These are phyloP conservation scores for Coelogynopora nodosa DNA, from an alignment of 2,888 invertebrate genomes.

Conservation along the genomic window DNA sequence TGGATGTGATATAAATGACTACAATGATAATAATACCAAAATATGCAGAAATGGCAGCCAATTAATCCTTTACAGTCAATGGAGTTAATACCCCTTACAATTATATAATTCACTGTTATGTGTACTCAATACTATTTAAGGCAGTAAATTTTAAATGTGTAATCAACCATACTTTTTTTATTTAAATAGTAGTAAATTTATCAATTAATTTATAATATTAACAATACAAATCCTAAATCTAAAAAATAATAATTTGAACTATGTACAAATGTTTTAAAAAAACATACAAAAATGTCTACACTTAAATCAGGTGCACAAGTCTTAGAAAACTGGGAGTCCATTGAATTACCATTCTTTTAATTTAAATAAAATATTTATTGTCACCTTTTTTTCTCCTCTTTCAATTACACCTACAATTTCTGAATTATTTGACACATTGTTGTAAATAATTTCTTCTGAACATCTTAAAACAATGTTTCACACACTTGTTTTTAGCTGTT, in stretches of 20 bases:
- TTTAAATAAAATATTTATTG: background rate
- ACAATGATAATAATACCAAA: too few relatives aligned
- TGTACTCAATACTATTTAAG: background rate
- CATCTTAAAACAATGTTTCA: too few relatives aligned
- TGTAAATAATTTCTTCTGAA: too few relatives aligned
- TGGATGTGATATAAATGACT: too few relatives aligned
- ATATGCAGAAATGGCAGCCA: too few relatives aligned
- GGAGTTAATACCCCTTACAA: too few relatives aligned
- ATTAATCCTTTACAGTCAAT: too few relatives aligned
- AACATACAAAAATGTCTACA: background rate
- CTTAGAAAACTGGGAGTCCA: background rate
- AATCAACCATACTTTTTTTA: background rate
- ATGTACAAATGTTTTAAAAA: background rate
- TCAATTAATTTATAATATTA: background rate
- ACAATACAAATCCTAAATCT: background rate
- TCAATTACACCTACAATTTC: too few relatives aligned
- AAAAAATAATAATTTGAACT: slow-evolving; percentile 12
- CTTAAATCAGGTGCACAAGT: slow-evolving; percentile 16
- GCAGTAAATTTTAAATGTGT: background rate
- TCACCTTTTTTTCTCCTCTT: slow-evolving; percentile 15
- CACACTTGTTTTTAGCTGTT: too few relatives aligned
- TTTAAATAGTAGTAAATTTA: background rate
- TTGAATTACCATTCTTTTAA: slow-evolving; percentile 31
- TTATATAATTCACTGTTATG: too few relatives aligned
- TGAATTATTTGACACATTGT: too few relatives aligned